A percentile compares a stretch with the other conserved stretches of the same genome.
Evolutionary conservation across 2,888 invertebrate genomes (phyloP).

Genomic region (Heliconius sara): DNA sequence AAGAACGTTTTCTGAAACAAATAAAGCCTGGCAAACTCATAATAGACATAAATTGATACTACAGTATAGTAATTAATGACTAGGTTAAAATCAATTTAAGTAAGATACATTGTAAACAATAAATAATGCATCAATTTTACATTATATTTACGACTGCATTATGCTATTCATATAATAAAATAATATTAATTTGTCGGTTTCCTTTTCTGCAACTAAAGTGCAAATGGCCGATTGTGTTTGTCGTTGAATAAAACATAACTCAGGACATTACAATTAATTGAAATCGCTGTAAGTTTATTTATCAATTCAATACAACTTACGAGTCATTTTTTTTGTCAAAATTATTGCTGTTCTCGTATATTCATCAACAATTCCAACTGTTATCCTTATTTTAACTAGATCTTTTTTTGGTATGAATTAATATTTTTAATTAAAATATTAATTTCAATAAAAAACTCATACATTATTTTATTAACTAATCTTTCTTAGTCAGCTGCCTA

Average conservation of each 20-base stretch:
- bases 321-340: conserved; percentile 32
- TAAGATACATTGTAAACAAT: conserved; percentile 17
- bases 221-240: conserved; percentile 43
- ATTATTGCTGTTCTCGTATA: conserved; percentile 33
- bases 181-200: conserved; percentile 44
- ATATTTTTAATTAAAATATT: not conserved
- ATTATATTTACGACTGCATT: conserved; percentile 16
- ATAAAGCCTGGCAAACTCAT: not conserved
- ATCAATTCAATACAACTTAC: conserved; percentile 34
- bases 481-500: not conserved
- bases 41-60: not conserved
- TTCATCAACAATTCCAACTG: conserved; percentile 35
- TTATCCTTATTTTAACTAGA: not conserved
- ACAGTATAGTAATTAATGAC: not conserved
- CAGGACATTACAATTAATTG: conserved; percentile 39
- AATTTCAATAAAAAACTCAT: not conserved
- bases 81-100: not conserved
- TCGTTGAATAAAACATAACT: conserved; percentile 43
- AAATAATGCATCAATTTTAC: not conserved
- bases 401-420: not conserved
- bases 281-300: conserved; percentile 40
- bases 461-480: not conserved
- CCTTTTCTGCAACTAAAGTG: conserved; percentile 39
- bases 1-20: not conserved
- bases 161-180: conserved; percentile 21